Evolutionary conservation across 2,888 invertebrate species (phyloP), one percentile per base, ranked within the genome.

Genomic region (Tetragonula carbonaria): DNA sequence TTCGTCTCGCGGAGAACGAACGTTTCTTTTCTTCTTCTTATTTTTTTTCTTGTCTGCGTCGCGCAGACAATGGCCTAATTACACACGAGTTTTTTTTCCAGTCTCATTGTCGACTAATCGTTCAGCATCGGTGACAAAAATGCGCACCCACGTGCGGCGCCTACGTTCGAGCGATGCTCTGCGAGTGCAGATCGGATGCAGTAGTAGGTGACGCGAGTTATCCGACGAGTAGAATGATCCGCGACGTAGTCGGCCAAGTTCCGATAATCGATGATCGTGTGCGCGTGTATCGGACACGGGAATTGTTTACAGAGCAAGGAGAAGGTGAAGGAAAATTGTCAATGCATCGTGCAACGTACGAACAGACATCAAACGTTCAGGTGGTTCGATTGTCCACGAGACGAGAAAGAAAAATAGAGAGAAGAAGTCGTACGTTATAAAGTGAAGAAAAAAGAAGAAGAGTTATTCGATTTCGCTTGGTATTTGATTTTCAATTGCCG

Each of bases 221-320:
- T 90, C 90, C 80, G 90, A 73, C 92, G 91, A 93, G 93, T 93
- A 90, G 93, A 93, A 90, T 91, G 86, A 87, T 82, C 86, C 79
- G 78, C 86, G 82, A 89, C 88, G 83, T 86, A 85, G 91, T 86
- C 92, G 87, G 91, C 87, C 89, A 76, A 78, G 88, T 78, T 78
- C 82, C 79, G 81, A 79, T 86, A 84, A 90, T 90, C 89, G 81
- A 88, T 86, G 84, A 87, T 82, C 84, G 79, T 71, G 76, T 77
- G 82, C 84, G 78, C 85, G 88, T 86, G 74, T 85, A 86, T 78
- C 59, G 78, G 86, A 84, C 71, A 76, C 66, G 51, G 68, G 51
- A n/a, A 86, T 82, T 88, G 84, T 88, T 88, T 84, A 80, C 84
- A 76, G 74, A 80, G 84, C 67, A 84, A 74, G 23, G 59, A 59